Conservation (phyloP, 2,113 vertebrate species). For the Gopherus flavomarginatus region DNA sequence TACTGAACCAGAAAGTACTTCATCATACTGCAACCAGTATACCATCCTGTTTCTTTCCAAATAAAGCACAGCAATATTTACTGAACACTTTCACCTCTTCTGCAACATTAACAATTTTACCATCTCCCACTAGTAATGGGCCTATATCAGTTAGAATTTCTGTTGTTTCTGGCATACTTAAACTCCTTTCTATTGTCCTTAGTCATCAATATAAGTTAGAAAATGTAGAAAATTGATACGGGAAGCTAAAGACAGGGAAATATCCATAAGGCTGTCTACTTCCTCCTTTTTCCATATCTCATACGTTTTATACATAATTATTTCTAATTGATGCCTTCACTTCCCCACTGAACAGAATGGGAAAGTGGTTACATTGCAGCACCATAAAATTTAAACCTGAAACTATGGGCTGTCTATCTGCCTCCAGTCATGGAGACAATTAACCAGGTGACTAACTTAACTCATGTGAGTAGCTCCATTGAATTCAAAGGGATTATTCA, state of each 20-base stretch:
- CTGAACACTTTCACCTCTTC: not conserved
- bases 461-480: not conserved
- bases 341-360: not conserved
- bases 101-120: not conserved
- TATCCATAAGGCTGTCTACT: not conserved
- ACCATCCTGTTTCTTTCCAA: not conserved
- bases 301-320: not conserved
- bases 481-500: not conserved
- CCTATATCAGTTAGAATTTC: not conserved
- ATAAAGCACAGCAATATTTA: not conserved
- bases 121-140: not conserved
- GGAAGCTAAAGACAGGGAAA: not conserved
- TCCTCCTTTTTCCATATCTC: not conserved
- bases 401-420: not conserved
- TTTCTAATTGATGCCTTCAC: not conserved
- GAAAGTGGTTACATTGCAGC: not conserved
- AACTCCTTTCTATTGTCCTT: not conserved
- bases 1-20: not conserved
- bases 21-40: not conserved
- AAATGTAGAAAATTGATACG: not conserved
- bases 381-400: not conserved
- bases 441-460: not conserved
- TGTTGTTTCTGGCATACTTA: not conserved
- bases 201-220: not conserved
- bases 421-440: not conserved